These are phyloP conservation scores for Aplochiton taeniatus DNA, from an alignment of 2,797 vertebrate species.

Conservation along the genomic window DNA sequence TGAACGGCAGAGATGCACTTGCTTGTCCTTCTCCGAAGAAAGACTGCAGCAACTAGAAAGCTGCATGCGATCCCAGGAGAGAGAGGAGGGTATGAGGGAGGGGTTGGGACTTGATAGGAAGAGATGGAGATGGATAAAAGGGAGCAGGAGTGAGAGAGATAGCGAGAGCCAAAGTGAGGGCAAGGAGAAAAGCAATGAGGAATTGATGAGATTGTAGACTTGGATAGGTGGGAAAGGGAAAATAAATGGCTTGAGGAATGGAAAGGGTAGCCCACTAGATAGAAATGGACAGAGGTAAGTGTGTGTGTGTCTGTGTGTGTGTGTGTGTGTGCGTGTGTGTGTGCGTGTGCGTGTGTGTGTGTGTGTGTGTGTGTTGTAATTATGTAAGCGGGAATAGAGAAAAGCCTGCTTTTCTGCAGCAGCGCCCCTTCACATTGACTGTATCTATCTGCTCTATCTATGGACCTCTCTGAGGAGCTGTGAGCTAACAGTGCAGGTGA, in stretches of 20 bases:
- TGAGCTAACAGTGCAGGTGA: conserved; percentile 29
- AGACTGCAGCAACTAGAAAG: conserved; percentile 18
- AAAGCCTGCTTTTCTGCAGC: conserved; percentile 40
- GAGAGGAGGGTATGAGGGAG: background rate
- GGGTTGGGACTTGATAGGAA: conserved; percentile 13
- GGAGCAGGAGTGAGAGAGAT: conserved; percentile 13
- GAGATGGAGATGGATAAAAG: conserved; percentile 4
- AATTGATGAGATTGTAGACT: conserved; percentile 8
- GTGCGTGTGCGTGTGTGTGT: background rate
- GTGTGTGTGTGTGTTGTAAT: conserved; percentile 7
- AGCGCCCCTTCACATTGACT: conserved; percentile 23
- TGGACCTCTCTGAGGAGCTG: too few relatives aligned
- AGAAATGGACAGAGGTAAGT: background rate
- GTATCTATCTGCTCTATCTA: too few relatives aligned
- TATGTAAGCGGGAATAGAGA: background rate
- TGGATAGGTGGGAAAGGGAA: conserved; percentile 25
- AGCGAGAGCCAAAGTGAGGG: background rate
- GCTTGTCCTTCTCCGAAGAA: background rate
- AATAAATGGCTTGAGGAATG: background rate
- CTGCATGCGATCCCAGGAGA: conserved; percentile 22
- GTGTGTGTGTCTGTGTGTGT: background rate
- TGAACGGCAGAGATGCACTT: conserved; percentile 12
- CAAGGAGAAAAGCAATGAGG: background rate
- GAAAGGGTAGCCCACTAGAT: too few relatives aligned
- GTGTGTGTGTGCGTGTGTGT: background rate